A percentile compares a stretch with the other conserved stretches of the same genome.
phyloP scores from a whole-genome alignment of 2,113 vertebrate species.

The Malurus alboscapulatus region DNA sequence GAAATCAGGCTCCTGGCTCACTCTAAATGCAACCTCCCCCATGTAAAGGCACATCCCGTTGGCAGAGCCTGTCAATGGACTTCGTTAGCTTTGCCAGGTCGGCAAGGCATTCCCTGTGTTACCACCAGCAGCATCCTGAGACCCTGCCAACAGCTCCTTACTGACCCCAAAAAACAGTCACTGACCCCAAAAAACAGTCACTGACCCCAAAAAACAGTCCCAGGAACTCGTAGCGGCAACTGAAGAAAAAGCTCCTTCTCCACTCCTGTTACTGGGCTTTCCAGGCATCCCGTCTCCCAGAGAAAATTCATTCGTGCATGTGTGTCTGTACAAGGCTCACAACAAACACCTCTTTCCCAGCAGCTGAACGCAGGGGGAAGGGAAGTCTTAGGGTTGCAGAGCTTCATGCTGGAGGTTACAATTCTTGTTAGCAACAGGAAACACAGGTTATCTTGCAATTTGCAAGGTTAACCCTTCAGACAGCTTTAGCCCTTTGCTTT shows the following conservation, averaged over 20 bases:
- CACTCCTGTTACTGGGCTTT: neutral
- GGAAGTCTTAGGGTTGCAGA: neutral
- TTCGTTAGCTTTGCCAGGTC: neutral
- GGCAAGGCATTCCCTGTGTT: neutral
- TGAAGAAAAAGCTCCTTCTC: neutral
- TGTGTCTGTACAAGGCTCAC: neutral
- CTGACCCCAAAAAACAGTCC: neutral
- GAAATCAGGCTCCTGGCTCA: neutral
- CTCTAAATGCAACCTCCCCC: neutral
- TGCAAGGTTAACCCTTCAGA: slow-evolving; percentile 33
- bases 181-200: too few relatives aligned
- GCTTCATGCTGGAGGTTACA: neutral
- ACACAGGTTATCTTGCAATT: neutral
- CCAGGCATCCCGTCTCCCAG: neutral
- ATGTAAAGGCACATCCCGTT: neutral
- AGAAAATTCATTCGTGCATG: neutral
- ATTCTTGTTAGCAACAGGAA: neutral
- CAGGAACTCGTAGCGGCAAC: neutral
- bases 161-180: neutral
- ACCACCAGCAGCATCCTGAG: neutral
- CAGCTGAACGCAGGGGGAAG: neutral
- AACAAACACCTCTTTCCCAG: slow-evolving; percentile 13
- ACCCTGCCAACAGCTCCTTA: neutral
- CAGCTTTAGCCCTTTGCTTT: neutral
- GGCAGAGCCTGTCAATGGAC: slow-evolving; percentile 13